Evolutionary conservation across 1,140 invertebrate species (phyloP).

Genomic region (Solenopsis invicta): DNA sequence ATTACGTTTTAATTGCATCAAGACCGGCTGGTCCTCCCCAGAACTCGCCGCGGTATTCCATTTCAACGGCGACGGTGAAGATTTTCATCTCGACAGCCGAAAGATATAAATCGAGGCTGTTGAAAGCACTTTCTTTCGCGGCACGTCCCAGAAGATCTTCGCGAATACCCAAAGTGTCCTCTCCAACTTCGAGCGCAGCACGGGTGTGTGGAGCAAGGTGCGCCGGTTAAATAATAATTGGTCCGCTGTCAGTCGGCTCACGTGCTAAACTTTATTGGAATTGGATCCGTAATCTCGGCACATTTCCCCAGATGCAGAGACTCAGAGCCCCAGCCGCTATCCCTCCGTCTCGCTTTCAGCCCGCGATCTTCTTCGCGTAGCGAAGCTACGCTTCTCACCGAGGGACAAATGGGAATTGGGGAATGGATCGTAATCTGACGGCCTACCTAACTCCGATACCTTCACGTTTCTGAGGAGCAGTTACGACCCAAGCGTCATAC

Average conservation of each 20-base stretch:
- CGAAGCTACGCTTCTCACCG: conserved; percentile 65
- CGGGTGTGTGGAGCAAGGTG: conserved; percentile 39
- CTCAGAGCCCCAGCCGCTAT: conserved; percentile 17
- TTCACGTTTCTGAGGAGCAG: conserved; percentile 75
- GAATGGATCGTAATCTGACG: conserved; percentile 83
- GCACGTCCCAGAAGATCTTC: conserved; percentile 63
- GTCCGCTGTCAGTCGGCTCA: conserved; percentile 82
- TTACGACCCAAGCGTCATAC: conserved; percentile 59
- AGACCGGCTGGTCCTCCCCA: conserved; percentile 26
- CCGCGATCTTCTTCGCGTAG: conserved; percentile 48
- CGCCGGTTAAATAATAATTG: conserved; percentile 85
- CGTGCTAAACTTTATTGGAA: conserved; percentile 85
- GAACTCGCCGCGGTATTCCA: conserved; percentile 33
- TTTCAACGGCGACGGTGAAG: not conserved
- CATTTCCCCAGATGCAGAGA: conserved; percentile 83
- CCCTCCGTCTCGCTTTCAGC: conserved; percentile 4
- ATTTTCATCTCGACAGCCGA: conserved; percentile 29
- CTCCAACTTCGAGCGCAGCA: conserved; percentile 35
- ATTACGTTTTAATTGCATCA: conserved; percentile 60
- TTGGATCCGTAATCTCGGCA: conserved; percentile 85
- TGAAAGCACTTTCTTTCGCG: conserved; percentile 63
- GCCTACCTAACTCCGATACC: conserved; percentile 80
- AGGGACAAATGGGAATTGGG: conserved; percentile 82
- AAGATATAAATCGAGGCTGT: conserved; percentile 52
- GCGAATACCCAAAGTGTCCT: conserved; percentile 66